A percentile compares a stretch with the other conserved stretches of the same genome.
Conservation (phyloP, 1,140 invertebrate species). For the Nymphalis io region DNA sequence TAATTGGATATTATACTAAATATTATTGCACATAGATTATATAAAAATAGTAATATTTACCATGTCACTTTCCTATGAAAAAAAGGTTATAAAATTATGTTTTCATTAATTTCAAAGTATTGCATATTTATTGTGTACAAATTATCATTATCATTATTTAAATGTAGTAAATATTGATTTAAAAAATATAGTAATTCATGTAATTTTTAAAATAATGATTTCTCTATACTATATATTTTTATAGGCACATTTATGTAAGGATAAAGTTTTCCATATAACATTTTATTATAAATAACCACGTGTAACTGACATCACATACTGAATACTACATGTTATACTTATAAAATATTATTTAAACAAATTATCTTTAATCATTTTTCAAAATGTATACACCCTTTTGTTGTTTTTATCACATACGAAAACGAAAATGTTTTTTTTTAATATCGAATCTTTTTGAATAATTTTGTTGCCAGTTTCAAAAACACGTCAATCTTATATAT, state of each 20-base stretch:
- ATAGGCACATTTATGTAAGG: not conserved
- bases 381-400: no score
- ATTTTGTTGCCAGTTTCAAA: no score
- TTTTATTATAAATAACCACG: slow-evolving; percentile 9
- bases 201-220: not conserved
- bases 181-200: not conserved
- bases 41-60: slow-evolving; percentile 3
- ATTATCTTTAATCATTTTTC: not conserved
- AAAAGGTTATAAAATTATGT: no score
- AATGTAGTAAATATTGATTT: no score
- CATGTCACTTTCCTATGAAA: slow-evolving; percentile 1
- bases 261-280: not conserved
- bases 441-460: no score
- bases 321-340: not conserved
- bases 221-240: not conserved
- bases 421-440: no score
- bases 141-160: no score
- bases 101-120: no score
- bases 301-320: not conserved
- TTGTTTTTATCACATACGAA: no score
- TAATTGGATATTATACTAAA: slow-evolving; percentile 26
- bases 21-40: slow-evolving; percentile 40
- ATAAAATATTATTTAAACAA: slow-evolving; percentile 8
- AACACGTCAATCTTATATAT: no score
- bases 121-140: no score